Conservation (phyloP, 2,113 vertebrate species). For the Lipotes vexillifer region DNA sequence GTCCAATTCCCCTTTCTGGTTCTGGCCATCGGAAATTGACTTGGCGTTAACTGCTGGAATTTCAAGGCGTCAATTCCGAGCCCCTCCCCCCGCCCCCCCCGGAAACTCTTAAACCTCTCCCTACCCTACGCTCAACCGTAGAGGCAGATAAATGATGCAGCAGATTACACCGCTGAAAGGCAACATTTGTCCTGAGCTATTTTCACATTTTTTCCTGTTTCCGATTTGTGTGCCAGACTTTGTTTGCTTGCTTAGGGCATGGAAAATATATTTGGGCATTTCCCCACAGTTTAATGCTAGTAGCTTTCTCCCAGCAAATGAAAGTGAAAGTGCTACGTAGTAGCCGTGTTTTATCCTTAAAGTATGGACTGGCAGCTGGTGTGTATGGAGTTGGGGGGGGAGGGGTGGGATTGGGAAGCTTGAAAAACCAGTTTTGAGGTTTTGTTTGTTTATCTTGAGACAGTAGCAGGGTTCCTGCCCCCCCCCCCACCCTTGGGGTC, state of each 20-base stretch:
- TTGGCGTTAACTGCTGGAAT: constrained; percentile 45
- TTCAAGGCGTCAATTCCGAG: constrained; percentile 36
- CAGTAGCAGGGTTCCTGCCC: background rate
- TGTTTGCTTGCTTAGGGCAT: constrained; percentile 31
- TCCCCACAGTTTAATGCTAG: background rate
- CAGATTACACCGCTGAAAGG: constrained; percentile 31
- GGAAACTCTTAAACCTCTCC: background rate
- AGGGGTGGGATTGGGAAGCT: background rate
- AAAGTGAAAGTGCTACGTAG: constrained; percentile 64
- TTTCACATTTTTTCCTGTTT: constrained; percentile 13
- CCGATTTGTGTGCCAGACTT: constrained; percentile 45
- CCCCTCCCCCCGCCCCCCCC: background rate
- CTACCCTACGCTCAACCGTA: background rate
- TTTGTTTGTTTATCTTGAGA: constrained; percentile 65
- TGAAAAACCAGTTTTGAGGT: constrained; percentile 60
- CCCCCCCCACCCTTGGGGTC: background rate
- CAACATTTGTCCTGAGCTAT: constrained; percentile 4
- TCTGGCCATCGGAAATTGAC: constrained; percentile 62
- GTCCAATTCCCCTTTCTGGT: constrained; percentile 40
- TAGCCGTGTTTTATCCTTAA: constrained; percentile 11
- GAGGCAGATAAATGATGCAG: constrained; percentile 30
- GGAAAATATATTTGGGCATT: constrained; percentile 35
- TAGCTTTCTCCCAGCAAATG: background rate
- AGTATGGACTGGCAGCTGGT: background rate
- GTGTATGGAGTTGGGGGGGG: background rate